phyloP scores from a whole-genome alignment of 1,140 invertebrate species.

The Drosophila simulans region DNA sequence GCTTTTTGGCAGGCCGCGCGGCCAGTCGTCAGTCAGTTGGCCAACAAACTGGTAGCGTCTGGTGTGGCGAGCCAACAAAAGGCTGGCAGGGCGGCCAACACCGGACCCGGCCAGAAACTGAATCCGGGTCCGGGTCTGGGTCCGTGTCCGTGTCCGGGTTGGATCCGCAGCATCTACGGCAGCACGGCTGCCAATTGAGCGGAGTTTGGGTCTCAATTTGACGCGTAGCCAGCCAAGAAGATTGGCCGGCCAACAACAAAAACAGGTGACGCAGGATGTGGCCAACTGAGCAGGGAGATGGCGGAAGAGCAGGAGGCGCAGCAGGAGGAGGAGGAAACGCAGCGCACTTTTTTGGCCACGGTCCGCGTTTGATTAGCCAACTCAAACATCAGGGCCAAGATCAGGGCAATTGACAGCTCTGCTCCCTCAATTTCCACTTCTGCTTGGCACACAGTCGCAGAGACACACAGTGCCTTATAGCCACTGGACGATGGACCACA shows the following conservation, averaged over 20 bases:
- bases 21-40: conserved; percentile 84
- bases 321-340: conserved; percentile 29
- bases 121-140: conserved; percentile 28
- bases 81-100: conserved; percentile 79
- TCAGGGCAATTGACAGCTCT: conserved; percentile 66
- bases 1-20: conserved; percentile 77
- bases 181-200: conserved; percentile 64
- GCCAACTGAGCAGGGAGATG: conserved; percentile 29
- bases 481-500: conserved; percentile 14
- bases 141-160: conserved; percentile 12
- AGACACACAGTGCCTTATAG: conserved; percentile 1
- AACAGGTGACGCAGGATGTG: conserved; percentile 68
- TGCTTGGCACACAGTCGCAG: conserved; percentile 24
- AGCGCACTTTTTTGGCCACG: conserved; percentile 64
- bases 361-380: conserved; percentile 80
- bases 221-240: conserved; percentile 84
- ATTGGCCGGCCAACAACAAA: conserved; percentile 75
- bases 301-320: conserved; percentile 27
- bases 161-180: conserved; percentile 34
- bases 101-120: conserved; percentile 60
- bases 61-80: conserved; percentile 83
- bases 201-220: conserved; percentile 63
- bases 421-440: background rate
- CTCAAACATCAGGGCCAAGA: conserved; percentile 81
- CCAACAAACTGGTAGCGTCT: conserved; percentile 84